Base-by-base conservation (phyloP, 2,888 invertebrate species). In the Achlya flavicornis region DNA sequence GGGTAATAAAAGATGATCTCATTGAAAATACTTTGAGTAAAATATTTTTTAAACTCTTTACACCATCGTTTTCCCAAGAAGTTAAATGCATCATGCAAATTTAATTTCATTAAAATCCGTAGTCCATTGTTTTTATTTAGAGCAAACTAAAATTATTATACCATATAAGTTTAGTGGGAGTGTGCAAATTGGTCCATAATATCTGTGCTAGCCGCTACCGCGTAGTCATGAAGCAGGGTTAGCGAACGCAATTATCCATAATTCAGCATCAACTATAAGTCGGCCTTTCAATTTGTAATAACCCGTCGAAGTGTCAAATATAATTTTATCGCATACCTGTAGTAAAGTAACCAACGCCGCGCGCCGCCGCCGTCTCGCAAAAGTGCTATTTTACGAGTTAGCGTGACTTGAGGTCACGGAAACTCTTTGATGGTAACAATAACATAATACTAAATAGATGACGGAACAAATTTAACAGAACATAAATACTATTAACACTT, bases 201-300 rank as follows among this genome's bases (percentile, higher is more conserved):
- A 63, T 63, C 43, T 57, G 26, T 43, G 38, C 32, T 61, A 48
- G 46, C 48, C 19, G 77, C 77, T 72, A 75, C 72, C 68, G 73
- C 66, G 67, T 71, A 74, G 75, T 41, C 60, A 43, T 43, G 41
- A 73, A 75, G 75, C 74, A 74, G 68, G 73, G 71, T 73, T 71
- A 68, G 73, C 75, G 67, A 74, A 74, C 71, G 80, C 81, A 81
- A 81, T 80, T 80, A 77, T 70, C 74, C 73, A 80, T 81, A 79
- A 80, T 75, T 81, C 80, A 80, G 80, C 68, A 75, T 65, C 63
- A 63, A 61, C 61, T 61, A 78, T 77, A 76, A 78, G 77, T 74
- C 78, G 72, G 78, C 80, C 75, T 77, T 81, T 81, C 79, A 80
- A 81, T 78, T 78, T 79, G 80, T 81, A 79, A 79, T 81, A 83